Evolutionary conservation across 35 echinoderm and acorn worm genomes (phyloP), one percentile per base, ranked within the genome.

Genomic region (Ophioderma brevispina): DNA sequence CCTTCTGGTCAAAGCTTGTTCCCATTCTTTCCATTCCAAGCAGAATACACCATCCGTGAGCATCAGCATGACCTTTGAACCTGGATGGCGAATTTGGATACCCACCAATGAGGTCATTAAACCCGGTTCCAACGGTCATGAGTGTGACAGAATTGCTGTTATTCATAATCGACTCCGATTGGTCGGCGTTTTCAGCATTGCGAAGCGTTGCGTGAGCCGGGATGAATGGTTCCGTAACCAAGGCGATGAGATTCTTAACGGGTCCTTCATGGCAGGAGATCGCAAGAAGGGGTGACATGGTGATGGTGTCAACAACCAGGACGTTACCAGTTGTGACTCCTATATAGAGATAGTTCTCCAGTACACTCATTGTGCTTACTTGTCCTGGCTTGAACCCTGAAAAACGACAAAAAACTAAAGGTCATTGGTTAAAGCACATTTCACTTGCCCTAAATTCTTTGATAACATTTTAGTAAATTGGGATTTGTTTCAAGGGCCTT

Each of bases 231-330:
- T 79, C 35, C 13, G 64, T 50, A 19, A 76, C 42, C 13, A 85
- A 21, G 35, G 92, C 79, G 17, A 97, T 76, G 81, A 91, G 87
- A 78, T 81, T 55, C 32, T 93, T 83, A 78, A 99, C 85, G 59
- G 93, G 94, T 56, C 93, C 93, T 34, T 95, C 86, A 39, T 99
- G 97, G 38, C 97, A 99, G 59, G 89, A 80, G 39, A 99, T 86
- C n/a, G 90, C 40, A 30, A 86, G 89, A 76, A 92, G 75, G 0
- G 90, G 91, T 1, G 70, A 79, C 36, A 93, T 70, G 79, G 94
- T 81, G 33, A 56, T 23, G 1, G 94, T 59, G 30, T 99, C 91
- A 33, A 92, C 90, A 32, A 99, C 77, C 14, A 99, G 82, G 39
- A 99, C 43, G 35, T 85, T 90, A 0, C 97, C 97, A 15, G 89